These are phyloP conservation scores for Palaemon carinicauda DNA, from an alignment of 1,140 invertebrate genomes.

Conservation along the genomic window DNA sequence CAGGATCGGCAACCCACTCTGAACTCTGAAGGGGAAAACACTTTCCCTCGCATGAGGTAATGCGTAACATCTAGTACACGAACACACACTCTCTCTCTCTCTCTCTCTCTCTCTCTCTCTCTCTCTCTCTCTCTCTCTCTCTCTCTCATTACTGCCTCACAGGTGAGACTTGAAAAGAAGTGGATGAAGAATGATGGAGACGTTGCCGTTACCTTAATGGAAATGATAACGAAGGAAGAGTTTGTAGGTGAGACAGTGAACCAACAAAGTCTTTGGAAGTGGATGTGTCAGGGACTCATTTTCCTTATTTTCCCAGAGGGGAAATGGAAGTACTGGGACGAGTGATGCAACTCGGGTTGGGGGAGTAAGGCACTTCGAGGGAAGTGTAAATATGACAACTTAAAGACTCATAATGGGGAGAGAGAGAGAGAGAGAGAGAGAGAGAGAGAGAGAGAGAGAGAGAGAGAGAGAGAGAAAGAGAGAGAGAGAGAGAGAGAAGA, in stretches of 20 bases:
- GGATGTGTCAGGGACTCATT: too few species aligned
- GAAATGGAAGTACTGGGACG: too few species aligned
- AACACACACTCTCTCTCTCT: conserved; percentile 18
- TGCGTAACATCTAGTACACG: background rate
- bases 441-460: background rate
- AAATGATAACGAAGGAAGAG: background rate
- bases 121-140: background rate
- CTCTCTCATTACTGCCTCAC: too few species aligned
- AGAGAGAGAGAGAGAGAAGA: background rate
- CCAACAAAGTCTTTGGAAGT: background rate
- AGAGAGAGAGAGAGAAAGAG: background rate
- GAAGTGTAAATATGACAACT: too few species aligned
- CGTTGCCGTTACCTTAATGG: background rate
- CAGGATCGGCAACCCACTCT: too few species aligned
- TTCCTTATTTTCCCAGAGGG: background rate
- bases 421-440: background rate
- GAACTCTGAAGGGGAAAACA: too few species aligned
- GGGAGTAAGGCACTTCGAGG: too few species aligned
- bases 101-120: conserved; percentile 26
- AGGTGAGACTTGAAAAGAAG: background rate
- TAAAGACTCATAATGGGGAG: too few species aligned
- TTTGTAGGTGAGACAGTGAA: background rate
- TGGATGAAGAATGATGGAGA: background rate
- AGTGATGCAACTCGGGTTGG: background rate
- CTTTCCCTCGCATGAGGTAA: too few species aligned